Conservation (phyloP, 2,113 vertebrate genomes). For the Struthio camelus region DNA sequence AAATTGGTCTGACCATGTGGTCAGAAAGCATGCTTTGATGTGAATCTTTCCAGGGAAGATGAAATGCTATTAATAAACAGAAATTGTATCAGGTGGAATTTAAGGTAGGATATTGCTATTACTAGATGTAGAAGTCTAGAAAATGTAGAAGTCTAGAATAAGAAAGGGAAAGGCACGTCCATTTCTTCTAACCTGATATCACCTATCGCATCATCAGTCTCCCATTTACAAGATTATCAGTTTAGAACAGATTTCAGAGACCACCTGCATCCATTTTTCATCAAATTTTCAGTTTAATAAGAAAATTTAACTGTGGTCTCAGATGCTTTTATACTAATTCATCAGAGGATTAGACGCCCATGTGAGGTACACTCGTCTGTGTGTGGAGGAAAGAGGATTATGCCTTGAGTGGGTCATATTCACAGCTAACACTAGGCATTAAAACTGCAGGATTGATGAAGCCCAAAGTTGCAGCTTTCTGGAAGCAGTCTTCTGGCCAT, state of each 20-base stretch:
- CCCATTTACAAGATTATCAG: neutral
- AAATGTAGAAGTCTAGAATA: neutral
- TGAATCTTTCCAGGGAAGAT: neutral
- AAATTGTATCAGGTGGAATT: neutral
- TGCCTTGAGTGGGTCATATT: neutral
- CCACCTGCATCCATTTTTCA: neutral
- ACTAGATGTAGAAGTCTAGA: neutral
- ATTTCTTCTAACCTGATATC: neutral
- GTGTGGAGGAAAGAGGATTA: neutral
- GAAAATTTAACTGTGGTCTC: neutral
- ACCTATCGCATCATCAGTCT: fast-evolving
- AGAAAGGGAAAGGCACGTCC: neutral
- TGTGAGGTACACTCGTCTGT: neutral
- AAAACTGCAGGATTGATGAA: neutral
- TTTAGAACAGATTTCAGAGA: neutral
- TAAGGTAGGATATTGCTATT: neutral
- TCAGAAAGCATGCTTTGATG: neutral
- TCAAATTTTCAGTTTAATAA: neutral
- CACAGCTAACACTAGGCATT: neutral
- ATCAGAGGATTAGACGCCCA: neutral
- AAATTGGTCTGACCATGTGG: neutral
- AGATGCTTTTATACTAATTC: neutral
- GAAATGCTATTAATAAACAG: neutral
- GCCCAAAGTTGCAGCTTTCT: neutral
- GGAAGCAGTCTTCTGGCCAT: neutral